These are phyloP conservation scores for Suillia variegata DNA, from an alignment of 2,888 invertebrate genomes.

Conservation along the genomic window DNA sequence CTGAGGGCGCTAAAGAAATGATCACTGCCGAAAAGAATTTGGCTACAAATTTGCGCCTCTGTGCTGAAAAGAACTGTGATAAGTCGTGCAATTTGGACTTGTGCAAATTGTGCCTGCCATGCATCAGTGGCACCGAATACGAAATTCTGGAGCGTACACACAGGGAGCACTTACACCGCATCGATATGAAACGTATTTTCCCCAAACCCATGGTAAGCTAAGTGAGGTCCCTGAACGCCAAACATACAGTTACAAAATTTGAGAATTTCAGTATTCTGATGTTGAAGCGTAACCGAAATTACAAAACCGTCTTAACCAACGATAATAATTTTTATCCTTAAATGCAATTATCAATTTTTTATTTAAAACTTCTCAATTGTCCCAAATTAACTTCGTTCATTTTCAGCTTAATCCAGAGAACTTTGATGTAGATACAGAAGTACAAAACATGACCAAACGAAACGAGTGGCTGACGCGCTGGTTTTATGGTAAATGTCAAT, in stretches of 20 bases:
- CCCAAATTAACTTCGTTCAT: too few relatives aligned
- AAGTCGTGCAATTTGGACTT: slow-evolving; percentile 69
- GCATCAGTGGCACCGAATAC: slow-evolving; percentile 69
- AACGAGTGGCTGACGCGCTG: slow-evolving; percentile 81
- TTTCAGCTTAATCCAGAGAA: slow-evolving; percentile 38
- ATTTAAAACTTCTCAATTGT: too few relatives aligned
- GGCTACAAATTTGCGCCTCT: slow-evolving; percentile 74
- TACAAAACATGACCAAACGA: slow-evolving; percentile 66
- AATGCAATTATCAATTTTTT: too few relatives aligned
- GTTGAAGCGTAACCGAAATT: too few relatives aligned
- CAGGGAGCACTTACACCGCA: slow-evolving; percentile 79
- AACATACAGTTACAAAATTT: too few relatives aligned
- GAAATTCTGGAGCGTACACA: slow-evolving; percentile 71
- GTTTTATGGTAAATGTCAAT: slow-evolving; percentile 88
- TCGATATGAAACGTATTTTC: slow-evolving; percentile 80
- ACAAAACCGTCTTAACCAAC: too few relatives aligned
- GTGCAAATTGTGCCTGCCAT: slow-evolving; percentile 81
- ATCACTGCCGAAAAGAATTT: slow-evolving; percentile 80
- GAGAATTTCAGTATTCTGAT: too few relatives aligned
- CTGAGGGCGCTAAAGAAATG: slow-evolving; percentile 63
- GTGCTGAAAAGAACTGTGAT: slow-evolving; percentile 65
- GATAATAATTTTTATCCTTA: too few relatives aligned
- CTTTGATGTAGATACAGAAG: slow-evolving; percentile 55
- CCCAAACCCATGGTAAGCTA: slow-evolving; percentile 71
- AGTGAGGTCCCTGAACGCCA: too few relatives aligned